Conservation (phyloP, 2,113 vertebrate species). For the Sus scrofa region DNA sequence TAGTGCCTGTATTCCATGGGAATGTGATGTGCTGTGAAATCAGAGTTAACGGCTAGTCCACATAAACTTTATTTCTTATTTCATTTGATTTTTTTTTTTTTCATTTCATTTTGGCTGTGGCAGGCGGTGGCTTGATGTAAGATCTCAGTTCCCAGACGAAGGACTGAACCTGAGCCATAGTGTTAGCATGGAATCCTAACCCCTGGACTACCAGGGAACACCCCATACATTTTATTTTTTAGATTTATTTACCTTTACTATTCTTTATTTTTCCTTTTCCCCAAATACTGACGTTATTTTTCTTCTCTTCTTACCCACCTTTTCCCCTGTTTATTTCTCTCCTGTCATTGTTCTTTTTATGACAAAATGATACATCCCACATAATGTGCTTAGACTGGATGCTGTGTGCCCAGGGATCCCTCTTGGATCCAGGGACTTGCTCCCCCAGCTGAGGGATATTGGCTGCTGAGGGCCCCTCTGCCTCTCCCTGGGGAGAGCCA, state of each 20-base stretch:
- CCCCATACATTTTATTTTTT: not conserved
- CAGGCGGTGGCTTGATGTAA: too few species aligned
- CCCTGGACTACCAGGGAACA: too few species aligned
- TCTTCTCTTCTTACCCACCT: not conserved
- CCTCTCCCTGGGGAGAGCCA: not conserved
- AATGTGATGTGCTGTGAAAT: not conserved
- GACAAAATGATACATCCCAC: not conserved
- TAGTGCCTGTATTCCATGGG: not conserved
- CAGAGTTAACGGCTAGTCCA: not conserved
- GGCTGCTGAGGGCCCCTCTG: not conserved
- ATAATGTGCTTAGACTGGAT: not conserved
- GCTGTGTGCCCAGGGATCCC: not conserved
- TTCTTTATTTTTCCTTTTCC: not conserved
- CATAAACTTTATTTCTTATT: not conserved
- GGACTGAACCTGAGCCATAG: too few species aligned
- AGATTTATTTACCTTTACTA: not conserved
- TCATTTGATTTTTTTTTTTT: too few species aligned
- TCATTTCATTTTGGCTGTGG: too few species aligned
- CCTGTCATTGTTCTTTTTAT: not conserved
- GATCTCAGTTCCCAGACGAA: too few species aligned
- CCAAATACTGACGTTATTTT: not conserved
- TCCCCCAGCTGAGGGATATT: not conserved
- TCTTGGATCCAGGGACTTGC: not conserved
- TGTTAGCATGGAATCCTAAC: too few species aligned
- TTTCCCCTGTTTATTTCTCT: slow-evolving; percentile 11